Evolutionary conservation across 2,797 vertebrate genomes (phyloP).

Genomic region (Micromesistius poutassou): DNA sequence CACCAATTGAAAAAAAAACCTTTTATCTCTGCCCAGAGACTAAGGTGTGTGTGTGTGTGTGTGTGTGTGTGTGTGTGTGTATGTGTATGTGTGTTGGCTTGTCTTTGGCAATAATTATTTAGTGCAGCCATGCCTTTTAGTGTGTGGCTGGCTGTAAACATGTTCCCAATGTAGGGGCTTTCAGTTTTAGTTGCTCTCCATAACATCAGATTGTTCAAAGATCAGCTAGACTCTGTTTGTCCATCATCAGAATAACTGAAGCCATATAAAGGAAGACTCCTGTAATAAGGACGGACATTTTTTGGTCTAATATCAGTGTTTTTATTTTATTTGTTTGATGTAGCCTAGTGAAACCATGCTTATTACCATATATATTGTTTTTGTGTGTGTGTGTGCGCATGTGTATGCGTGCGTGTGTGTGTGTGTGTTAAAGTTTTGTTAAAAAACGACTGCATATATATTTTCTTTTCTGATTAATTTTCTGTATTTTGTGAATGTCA

Average conservation of each 20-base stretch:
- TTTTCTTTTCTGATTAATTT: slow-evolving; percentile 73
- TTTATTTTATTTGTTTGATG: slow-evolving; percentile 35
- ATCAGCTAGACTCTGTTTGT: slow-evolving; percentile 55
- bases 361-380: slow-evolving; percentile 41
- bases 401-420: slow-evolving; percentile 14
- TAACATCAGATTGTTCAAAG: slow-evolving; percentile 12
- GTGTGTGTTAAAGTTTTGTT: neutral
- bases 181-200: slow-evolving; percentile 24
- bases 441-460: slow-evolving; percentile 61
- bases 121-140: slow-evolving; percentile 38
- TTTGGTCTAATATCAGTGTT: slow-evolving; percentile 21
- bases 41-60: slow-evolving; percentile 39
- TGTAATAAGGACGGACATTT: slow-evolving; percentile 40
- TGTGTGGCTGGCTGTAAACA: slow-evolving; percentile 51
- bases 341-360: slow-evolving; percentile 51
- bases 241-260: slow-evolving; percentile 56
- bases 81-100: slow-evolving; percentile 9
- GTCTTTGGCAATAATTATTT: slow-evolving; percentile 53
- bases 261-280: slow-evolving; percentile 72
- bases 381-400: slow-evolving; percentile 24
- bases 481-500: slow-evolving; percentile 71
- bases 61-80: slow-evolving; percentile 41
- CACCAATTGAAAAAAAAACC: no score
- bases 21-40: no score
- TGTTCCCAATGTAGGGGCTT: slow-evolving; percentile 7